Evolutionary conservation across 2,113 vertebrate genomes (phyloP).

Genomic region (Capra hircus): DNA sequence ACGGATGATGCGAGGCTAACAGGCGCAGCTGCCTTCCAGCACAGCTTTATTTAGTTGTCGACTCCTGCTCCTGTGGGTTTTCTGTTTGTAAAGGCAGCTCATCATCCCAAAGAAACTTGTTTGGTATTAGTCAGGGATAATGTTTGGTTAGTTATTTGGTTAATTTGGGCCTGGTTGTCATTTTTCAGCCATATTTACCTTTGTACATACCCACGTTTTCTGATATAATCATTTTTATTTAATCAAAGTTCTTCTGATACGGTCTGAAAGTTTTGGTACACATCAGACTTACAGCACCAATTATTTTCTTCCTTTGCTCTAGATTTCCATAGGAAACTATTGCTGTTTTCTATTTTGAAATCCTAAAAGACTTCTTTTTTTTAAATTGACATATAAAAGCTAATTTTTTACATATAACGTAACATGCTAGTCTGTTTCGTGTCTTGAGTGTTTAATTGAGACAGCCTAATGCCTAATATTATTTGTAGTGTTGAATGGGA

Average conservation of each 20-base stretch:
- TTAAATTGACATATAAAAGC: not conserved
- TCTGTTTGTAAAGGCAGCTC: not conserved
- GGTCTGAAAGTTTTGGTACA: not conserved
- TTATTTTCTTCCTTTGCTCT: not conserved
- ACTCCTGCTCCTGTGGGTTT: not conserved
- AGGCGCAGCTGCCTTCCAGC: accelerated
- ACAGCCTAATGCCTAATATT: not conserved
- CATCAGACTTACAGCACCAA: not conserved
- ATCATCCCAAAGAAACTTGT: not conserved
- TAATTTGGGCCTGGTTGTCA: not conserved
- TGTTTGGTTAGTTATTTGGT: not conserved
- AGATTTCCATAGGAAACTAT: not conserved
- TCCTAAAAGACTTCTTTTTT: not conserved
- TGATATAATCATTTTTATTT: not conserved
- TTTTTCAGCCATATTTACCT: not conserved
- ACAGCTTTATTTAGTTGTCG: not conserved
- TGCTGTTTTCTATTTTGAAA: conserved; percentile 12
- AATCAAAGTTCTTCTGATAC: not conserved
- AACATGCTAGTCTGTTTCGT: not conserved
- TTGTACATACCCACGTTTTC: not conserved
- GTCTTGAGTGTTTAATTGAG: not conserved
- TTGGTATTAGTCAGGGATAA: not conserved
- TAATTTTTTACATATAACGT: not conserved
- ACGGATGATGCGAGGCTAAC: accelerated
- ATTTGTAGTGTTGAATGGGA: not conserved